Conservation (phyloP, 2,888 invertebrate species). For the Molorchus minor region DNA sequence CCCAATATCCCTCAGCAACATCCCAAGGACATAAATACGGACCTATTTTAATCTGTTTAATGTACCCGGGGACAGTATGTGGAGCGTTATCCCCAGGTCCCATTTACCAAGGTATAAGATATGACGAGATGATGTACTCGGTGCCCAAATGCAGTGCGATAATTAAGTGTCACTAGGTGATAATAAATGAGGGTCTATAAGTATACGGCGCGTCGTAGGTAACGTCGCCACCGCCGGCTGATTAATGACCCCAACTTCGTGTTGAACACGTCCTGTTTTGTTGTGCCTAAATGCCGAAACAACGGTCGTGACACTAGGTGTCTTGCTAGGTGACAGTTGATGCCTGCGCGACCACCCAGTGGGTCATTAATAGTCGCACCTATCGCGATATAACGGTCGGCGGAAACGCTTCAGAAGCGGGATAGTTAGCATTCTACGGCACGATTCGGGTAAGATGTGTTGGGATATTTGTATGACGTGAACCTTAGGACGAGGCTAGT, state of each 20-base stretch:
- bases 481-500: no score
- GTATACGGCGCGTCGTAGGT: slow-evolving; percentile 33
- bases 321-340: slow-evolving; percentile 53
- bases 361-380: slow-evolving; percentile 48
- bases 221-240: slow-evolving; percentile 55
- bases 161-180: slow-evolving; percentile 56
- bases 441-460: slow-evolving; percentile 21
- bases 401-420: slow-evolving; percentile 27
- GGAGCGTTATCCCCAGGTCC: slow-evolving; percentile 20
- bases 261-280: slow-evolving; percentile 59
- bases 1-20: slow-evolving; percentile 14
- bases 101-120: slow-evolving; percentile 29
- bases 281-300: slow-evolving; percentile 59
- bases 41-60: slow-evolving; percentile 26
- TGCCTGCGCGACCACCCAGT: slow-evolving; percentile 47
- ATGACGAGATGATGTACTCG: slow-evolving; percentile 46
- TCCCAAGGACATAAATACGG: slow-evolving; percentile 25
- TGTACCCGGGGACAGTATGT: slow-evolving; percentile 13
- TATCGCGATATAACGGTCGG: slow-evolving; percentile 30
- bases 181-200: slow-evolving; percentile 55
- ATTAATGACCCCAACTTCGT: slow-evolving; percentile 61
- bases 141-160: slow-evolving; percentile 51
- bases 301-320: slow-evolving; percentile 54
- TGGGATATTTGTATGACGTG: no score
- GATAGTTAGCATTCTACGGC: slow-evolving; percentile 25